Conservation (phyloP, 2,888 invertebrate species). For the Agriotes lineatus region DNA sequence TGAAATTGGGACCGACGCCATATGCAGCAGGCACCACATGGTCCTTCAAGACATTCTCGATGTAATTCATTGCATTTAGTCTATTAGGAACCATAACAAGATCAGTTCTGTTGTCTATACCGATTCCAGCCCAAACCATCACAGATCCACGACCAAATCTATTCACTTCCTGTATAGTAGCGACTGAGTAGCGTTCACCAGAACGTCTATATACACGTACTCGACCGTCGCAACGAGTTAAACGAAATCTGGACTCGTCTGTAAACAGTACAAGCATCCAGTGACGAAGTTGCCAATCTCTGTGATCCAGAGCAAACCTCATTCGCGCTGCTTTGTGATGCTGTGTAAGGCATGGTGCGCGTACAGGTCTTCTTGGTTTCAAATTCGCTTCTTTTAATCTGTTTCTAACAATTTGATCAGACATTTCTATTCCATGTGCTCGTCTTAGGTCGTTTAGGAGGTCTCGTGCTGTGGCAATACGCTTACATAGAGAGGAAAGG, state of each 20-base stretch:
- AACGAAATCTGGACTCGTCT: no score
- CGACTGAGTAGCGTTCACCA: not conserved
- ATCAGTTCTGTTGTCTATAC: not conserved
- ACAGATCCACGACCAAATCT: not conserved
- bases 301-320: not conserved
- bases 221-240: no score
- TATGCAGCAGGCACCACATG: not conserved
- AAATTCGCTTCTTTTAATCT: not conserved
- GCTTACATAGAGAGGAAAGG: not conserved
- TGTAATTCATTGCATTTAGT: not conserved
- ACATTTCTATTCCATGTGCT: not conserved
- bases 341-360: not conserved
- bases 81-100: not conserved
- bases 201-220: no score
- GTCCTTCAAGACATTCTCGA: not conserved
- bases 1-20: not conserved
- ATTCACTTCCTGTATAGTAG: not conserved
- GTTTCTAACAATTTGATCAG: not conserved
- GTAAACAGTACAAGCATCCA: no score
- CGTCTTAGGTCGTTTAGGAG: not conserved
- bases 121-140: not conserved
- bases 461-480: not conserved
- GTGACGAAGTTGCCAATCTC: no score
- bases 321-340: not conserved
- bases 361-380: not conserved